Percentiles rank a stretch among this genome's conserved stretches.
These are phyloP conservation scores for Forbesichthys papilliferus DNA, from an alignment of 2,113 vertebrate genomes.

Conservation along the genomic window DNA sequence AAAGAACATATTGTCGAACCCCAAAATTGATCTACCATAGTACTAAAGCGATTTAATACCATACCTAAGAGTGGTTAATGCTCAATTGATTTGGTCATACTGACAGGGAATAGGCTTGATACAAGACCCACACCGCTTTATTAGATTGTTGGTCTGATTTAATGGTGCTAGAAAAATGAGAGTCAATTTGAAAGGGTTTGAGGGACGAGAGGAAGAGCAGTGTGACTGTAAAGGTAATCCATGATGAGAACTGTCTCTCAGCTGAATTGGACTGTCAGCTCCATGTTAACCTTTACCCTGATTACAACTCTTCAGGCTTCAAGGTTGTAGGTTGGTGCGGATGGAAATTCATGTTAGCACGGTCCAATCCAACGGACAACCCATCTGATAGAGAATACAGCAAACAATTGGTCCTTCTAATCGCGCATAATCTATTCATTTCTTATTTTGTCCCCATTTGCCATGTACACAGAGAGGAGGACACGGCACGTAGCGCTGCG, in stretches of 20 bases:
- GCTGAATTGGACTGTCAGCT: slow-evolving; percentile 59
- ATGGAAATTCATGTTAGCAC: slow-evolving; percentile 52
- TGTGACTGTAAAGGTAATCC: slow-evolving; percentile 54
- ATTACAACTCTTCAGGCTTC: slow-evolving; percentile 54
- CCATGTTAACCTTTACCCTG: slow-evolving; percentile 58
- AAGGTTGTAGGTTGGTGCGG: slow-evolving; percentile 62
- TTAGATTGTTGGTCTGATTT: neutral
- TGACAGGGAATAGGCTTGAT: slow-evolving; percentile 11
- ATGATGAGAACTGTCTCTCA: slow-evolving; percentile 65
- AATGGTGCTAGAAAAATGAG: neutral
- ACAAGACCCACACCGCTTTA: neutral
- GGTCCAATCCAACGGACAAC: slow-evolving; percentile 53
- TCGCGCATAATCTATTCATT: slow-evolving; percentile 53
- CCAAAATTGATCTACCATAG: too few species aligned
- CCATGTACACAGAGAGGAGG: slow-evolving; percentile 59
- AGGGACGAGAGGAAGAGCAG: slow-evolving; percentile 34
- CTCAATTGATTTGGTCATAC: slow-evolving; percentile 15
- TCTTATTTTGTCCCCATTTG: slow-evolving; percentile 55
- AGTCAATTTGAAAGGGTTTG: slow-evolving; percentile 17
- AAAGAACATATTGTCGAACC: too few species aligned
- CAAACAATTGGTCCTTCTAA: slow-evolving; percentile 58
- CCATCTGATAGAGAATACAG: slow-evolving; percentile 61
- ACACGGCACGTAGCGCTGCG: slow-evolving; percentile 29
- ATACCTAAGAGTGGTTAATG: neutral
- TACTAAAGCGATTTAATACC: neutral